phyloP scores from a whole-genome alignment of 2,113 vertebrate genomes.

The Hucho hucho region DNA sequence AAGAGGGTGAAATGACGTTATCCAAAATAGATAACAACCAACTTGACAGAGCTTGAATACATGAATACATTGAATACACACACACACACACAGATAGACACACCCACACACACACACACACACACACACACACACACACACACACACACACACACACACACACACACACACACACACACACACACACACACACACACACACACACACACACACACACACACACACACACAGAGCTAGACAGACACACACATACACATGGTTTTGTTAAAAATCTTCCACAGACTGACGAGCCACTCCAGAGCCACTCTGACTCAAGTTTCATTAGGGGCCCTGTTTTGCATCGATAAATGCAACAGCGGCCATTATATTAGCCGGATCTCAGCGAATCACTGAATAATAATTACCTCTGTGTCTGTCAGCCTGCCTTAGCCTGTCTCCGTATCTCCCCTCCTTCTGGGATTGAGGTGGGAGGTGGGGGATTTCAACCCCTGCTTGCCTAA shows the following conservation, averaged over 20 bases:
- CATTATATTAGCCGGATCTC: constrained; percentile 49
- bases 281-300: constrained; percentile 36
- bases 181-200: no score
- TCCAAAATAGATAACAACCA: no score
- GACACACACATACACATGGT: not conserved
- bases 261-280: not conserved
- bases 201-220: no score
- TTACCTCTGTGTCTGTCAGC: constrained; percentile 22
- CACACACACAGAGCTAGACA: not conserved
- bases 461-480: not conserved
- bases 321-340: constrained; percentile 58
- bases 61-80: no score
- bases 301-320: constrained; percentile 51
- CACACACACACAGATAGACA: no score
- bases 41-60: no score
- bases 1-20: no score
- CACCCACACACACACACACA: no score
- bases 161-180: no score
- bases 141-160: no score
- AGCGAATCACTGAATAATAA: constrained; percentile 50
- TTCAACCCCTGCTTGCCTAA: constrained; percentile 53
- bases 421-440: constrained; percentile 14
- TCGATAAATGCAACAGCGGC: constrained; percentile 55
- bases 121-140: no score
- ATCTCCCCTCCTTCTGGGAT: constrained; percentile 11